phyloP scores from a whole-genome alignment of 2,113 vertebrate species.

The Sakesphorus luctuosus region DNA sequence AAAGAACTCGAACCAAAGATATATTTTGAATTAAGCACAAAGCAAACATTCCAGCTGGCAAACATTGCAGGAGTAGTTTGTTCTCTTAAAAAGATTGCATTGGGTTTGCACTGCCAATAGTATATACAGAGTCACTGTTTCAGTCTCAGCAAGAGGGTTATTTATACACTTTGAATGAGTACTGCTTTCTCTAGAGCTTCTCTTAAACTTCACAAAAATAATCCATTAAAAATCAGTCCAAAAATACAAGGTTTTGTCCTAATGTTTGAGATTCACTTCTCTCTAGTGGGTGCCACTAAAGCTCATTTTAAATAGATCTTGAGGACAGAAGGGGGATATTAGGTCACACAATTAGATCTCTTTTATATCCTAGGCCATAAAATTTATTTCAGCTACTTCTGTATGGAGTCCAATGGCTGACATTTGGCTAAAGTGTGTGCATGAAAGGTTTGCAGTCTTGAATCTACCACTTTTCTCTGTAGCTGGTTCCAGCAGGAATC shows the following conservation, averaged over 20 bases:
- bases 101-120: slow-evolving; percentile 19
- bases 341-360: background rate
- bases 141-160: slow-evolving; percentile 49
- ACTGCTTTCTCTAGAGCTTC: background rate
- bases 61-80: slow-evolving; percentile 12
- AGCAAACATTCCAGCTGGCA: slow-evolving; percentile 58
- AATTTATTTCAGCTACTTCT: slow-evolving; percentile 19
- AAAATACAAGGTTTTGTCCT: background rate
- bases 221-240: background rate
- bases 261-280: background rate
- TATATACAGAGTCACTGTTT: slow-evolving; percentile 61
- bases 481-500: slow-evolving; percentile 47
- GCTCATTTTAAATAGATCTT: background rate
- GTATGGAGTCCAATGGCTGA: background rate
- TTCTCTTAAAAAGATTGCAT: slow-evolving; percentile 25
- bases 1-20: slow-evolving; percentile 56
- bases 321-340: background rate
- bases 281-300: background rate
- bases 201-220: background rate
- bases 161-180: slow-evolving; percentile 34
- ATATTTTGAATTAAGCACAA: slow-evolving; percentile 57
- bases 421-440: background rate
- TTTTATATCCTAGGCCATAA: background rate
- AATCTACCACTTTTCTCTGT: background rate
- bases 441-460: slow-evolving; percentile 8